Evolutionary conservation across 1,140 invertebrate genomes (phyloP), one percentile per base, ranked within the genome.

Genomic region (Trichoplusia ni): DNA sequence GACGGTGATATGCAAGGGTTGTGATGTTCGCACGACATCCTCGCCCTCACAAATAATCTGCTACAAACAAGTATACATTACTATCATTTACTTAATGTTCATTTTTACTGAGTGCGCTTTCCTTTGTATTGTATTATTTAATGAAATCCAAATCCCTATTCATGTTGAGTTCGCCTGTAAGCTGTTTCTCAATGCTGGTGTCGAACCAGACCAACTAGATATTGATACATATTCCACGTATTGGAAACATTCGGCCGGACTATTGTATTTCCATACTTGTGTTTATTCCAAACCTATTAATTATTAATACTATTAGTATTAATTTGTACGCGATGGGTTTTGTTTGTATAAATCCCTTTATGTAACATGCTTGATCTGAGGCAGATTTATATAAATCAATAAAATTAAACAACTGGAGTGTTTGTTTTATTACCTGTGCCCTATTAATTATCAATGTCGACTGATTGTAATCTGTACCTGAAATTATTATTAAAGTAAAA

Each of bases 351-450:
- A 56, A 33, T 46, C 37, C 29, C 18, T 35, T 44, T 44, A 46
- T 31, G 11, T 35, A 61, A 31, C 38, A 38, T 49, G 64, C 64
- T 66, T 66, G 54, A 59, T 66, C 54, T 66, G 54, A 66, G 54
- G 53, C 64, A 66, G 51, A 49, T 49, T 66, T 51, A 60, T 59
- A 64, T 56, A 49, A 66, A 66, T 66, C 54, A 66, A 66, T 66
- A 66, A 66, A 65, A 60, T 49, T 18, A 49, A 18, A 31, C 46
- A 49, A 23, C 27, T 18, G 14, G 46, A 49, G 16, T 16, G 14
- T 31, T 49, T 29, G 6, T 13, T 49, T 31, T 18, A 23, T 44
- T 44, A n/a, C n/a, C n/a, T n/a, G n/a, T n/a, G n/a, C n/a, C n/a
- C n/a, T n/a, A n/a, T n/a, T n/a, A n/a, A n/a, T n/a, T n/a, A n/a